Evolutionary conservation across 2,888 invertebrate species (phyloP), one percentile per base, ranked within the genome.

Genomic region (Ormia ochracea): DNA sequence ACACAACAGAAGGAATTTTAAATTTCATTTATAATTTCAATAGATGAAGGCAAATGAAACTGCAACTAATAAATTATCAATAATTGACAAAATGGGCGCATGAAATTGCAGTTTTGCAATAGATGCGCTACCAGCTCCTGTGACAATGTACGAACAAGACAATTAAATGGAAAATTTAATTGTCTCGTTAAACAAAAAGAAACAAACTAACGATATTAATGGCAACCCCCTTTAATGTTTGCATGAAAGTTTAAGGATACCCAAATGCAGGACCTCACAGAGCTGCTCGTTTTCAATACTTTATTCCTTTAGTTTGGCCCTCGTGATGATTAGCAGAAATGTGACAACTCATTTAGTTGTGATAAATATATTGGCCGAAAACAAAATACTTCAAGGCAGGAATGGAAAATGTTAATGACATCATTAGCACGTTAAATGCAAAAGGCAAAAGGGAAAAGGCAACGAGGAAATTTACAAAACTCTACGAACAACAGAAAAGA

Each of bases 101-200:
- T 80, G 80, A 80, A 80, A 80, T 80, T 80, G 80, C 80, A 80
- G 33, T 76, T 76, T 75, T 68, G 75, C 61, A 73, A 73, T 58
- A 58, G 48, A 66, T 14, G 23, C 21, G n/a, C 14, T 48, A 50
- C 19, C n/a, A 52, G 80, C 76, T 80, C 17, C 80, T 63, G 80
- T 63, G 68, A 80, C 76, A 76, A 72, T 72, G 80, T 75, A 56
- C 48, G 70, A 76, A 76, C 80, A 80, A 72, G 61, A 76, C 58
- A 72, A 68, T 76, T 61, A 73, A 75, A 69, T 26, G 61, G 36
- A 76, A 76, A 69, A 61, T 36, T 54, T 36, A 69, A 70, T 56
- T 63, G 69, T 70, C 56, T 65, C 10, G 14, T 54, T 10, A 9
- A 19, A 12, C 6, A 19, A 17, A 43, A 31, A 43, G 6, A 41